Conservation (phyloP, 2,888 invertebrate species). For the Patella ulyssiponensis region DNA sequence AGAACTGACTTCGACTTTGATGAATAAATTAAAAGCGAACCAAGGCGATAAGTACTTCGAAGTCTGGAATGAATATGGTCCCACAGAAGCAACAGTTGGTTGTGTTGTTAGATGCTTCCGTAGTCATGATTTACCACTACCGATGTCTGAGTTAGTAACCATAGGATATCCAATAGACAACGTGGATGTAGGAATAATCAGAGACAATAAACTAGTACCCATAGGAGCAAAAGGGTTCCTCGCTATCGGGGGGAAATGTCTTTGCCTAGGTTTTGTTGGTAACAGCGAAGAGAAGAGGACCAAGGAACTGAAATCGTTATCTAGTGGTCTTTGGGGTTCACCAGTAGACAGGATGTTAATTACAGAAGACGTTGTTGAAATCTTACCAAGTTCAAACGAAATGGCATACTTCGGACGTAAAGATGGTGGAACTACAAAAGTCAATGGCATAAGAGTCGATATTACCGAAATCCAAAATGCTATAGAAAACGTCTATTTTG, state of each 20-base stretch:
- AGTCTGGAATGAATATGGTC: neutral
- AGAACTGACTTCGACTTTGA: neutral
- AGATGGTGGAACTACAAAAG: neutral
- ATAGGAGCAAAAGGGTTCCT: neutral
- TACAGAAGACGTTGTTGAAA: neutral
- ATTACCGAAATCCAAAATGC: neutral
- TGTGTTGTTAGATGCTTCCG: neutral
- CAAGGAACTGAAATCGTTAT: neutral
- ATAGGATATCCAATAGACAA: constrained; percentile 5
- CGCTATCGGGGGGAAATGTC: neutral
- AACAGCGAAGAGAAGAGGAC: neutral
- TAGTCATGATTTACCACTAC: neutral
- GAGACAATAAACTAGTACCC: neutral
- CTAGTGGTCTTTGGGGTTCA: neutral
- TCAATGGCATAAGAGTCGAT: neutral
- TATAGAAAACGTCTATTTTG: neutral
- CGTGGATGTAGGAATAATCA: neutral
- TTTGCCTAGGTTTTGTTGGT: neutral
- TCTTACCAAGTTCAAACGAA: neutral
- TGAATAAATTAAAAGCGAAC: neutral
- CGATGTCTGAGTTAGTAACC: neutral
- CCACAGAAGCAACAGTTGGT: constrained; percentile 8
- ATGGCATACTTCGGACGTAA: constrained; percentile 4
- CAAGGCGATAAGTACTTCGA: neutral
- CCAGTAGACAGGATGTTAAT: neutral